These are phyloP conservation scores for Branchipolynoe longqiensis DNA, from an alignment of 2,888 invertebrate genomes.

Conservation along the genomic window DNA sequence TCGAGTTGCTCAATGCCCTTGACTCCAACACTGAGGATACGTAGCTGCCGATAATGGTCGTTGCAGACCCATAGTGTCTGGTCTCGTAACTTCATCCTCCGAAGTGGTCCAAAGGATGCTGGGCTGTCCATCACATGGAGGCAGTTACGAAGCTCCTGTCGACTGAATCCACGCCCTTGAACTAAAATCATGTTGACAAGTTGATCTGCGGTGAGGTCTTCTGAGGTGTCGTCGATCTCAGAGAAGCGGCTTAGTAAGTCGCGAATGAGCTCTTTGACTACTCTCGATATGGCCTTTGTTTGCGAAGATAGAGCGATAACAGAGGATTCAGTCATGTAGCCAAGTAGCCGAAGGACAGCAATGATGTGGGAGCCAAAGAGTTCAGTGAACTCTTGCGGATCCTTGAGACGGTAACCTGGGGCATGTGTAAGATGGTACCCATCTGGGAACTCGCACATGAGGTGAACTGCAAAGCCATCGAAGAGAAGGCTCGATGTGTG, in stretches of 20 bases:
- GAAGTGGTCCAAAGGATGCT: conserved; percentile 63
- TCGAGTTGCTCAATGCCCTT: conserved; percentile 33
- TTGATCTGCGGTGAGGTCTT: conserved; percentile 30
- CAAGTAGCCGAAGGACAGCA: conserved; percentile 62
- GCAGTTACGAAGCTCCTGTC: conserved; percentile 61
- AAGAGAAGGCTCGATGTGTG: conserved; percentile 66
- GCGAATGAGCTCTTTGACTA: conserved; percentile 61
- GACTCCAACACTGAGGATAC: conserved; percentile 36
- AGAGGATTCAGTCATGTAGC: conserved; percentile 59
- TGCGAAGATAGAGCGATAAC: conserved; percentile 57
- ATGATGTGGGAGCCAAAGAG: conserved; percentile 64
- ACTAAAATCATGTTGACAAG: conserved; percentile 45
- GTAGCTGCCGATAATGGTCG: conserved; percentile 65
- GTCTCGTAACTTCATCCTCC: conserved; percentile 60
- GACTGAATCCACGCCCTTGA: neutral
- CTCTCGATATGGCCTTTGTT: conserved; percentile 60
- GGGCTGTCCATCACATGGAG: conserved; percentile 63
- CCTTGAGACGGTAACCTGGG: conserved; percentile 65
- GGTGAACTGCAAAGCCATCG: conserved; percentile 67
- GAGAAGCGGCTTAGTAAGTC: conserved; percentile 62
- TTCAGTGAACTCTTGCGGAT: conserved; percentile 65
- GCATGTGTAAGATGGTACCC: conserved; percentile 67
- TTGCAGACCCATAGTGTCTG: conserved; percentile 65
- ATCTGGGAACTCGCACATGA: conserved; percentile 69
- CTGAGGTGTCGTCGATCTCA: conserved; percentile 55